Base-by-base conservation (phyloP, 2,888 invertebrate species). In the Andrena praecox region DNA sequence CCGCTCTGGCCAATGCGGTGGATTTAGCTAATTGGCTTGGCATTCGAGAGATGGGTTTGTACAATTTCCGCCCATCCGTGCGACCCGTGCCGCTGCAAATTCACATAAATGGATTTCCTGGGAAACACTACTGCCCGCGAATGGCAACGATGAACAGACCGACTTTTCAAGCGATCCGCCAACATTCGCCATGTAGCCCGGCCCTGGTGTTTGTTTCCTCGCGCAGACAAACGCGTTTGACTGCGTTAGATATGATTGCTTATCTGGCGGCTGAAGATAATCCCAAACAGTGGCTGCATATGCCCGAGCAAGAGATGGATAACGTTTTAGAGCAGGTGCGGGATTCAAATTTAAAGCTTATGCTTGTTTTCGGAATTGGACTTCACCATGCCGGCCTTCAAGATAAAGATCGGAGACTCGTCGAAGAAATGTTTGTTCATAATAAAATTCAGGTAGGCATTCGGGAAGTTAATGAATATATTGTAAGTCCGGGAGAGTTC, bases 131-230 rank as follows among this genome's bases (percentile, higher is more conserved):
- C 94, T 99, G 99, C 91, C 99, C 99, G 0, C 96, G 99, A 66
- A 99, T 99, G 99, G 97, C 99, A 83, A 97, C 99, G 0, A 99
- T 99, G 99, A 99, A 99, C 95, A 98, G 99, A 91, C 99, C 99
- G 0, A 97, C 98, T 0, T 99, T 98, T 95, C 98, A 98, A 94
- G 98, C 99, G 0, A 99, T 99, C 84, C 96, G 97, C 63, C 97
- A 97, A 72, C 98, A 99, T 93, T 99, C 99, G 0, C 98, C 99
- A 0, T 94, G 95, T 71, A 98, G 99, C 90, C 99, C 99, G 0
- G 96, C 97, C 0, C 95, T 99, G 52, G 97, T 99, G 2, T 99
- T 99, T 93, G 99, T 99, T 0, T 99, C 99, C 3, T 99, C 99
- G 35, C 95, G 99, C 63, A 95, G 99, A 83, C 99, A 99, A 94